Base-by-base conservation (phyloP, 1,140 invertebrate species). In the Trachymyrmex cornetzi region DNA sequence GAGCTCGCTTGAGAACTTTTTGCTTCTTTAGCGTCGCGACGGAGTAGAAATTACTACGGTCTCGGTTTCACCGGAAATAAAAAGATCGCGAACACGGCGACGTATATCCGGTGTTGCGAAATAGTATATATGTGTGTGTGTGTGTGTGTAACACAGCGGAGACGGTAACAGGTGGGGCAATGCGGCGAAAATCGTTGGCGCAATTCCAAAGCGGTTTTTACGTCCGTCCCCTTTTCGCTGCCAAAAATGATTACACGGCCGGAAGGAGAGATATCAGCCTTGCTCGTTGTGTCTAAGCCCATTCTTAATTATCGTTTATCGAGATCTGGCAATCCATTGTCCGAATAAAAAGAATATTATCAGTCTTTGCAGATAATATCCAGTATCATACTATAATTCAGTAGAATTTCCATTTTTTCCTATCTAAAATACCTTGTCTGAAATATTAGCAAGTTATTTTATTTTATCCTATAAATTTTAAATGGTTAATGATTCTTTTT, bases 151-250 rank as follows among this genome's bases (percentile, higher is more conserved):
- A 0, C 38, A 69, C 66, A 16, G 2, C 9, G 48, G 53, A 34
- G 66, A 14, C 55, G 85, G 85, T 86, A 86, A 88, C 87, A 88
- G 82, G 86, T 86, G 74, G 85, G 57, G 64, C 67, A 34, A 86
- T 87, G 77, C 66, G 64, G 69, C 77, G 82, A 63, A 59, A 77
- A 85, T 85, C 64, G 67, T 87, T 88, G 87, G 87, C 87, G 30
- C 59, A 14, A 86, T 53, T 74, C 87, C 87, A 87, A 74, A 75
- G 57, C 85, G 82, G 27, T 80, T 88, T 71, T 88, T 79, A 53
- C 53, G 74, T 72, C 48, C 61, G 59, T 69, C n/a, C 66, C 53
- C 85, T 72, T 69, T 82, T 57, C 69, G 38, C 24, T 84, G 80
- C 53, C 69, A 84, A 75, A 84, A 84, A 84, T 74, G 67, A 84